Base-by-base conservation (phyloP, 2,113 vertebrate species). In the Lophochroa leadbeateri region DNA sequence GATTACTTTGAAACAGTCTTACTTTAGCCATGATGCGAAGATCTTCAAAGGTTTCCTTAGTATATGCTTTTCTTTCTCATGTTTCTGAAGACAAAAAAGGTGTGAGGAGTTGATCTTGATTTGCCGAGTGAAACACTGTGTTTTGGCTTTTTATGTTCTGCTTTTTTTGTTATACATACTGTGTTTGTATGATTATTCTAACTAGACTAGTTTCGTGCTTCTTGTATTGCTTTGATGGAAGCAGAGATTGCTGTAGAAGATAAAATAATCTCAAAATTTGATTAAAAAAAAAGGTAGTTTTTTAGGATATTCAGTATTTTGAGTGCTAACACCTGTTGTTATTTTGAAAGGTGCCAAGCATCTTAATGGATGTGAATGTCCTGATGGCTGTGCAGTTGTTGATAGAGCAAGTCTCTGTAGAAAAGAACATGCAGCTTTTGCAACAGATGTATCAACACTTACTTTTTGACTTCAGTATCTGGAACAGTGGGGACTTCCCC, bases 401-500 rank as follows among this genome's bases (percentile, higher is more conserved):
- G 94, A 99, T 99, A 60, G 99, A 99, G 91, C 99, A 99, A 97
- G 98, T 99, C 89, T 99, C 98, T 17, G 95, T 97, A 41, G 99
- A 99, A 97, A 99, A 99, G 98, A 99, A 99, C 95, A 77, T 96
- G 25, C 98, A 98, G 19, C 98, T 99, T 52, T 97, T 99, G 81
- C 99, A 99, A 79, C 99, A 99, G 96, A 98, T 99, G 94, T 98
- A 99, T 97, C 98, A 99, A 24, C 98, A 99, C 96, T 97, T 99
- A 65, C 99, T 99, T 43, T 99, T 99, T 98, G 99, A 99, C 96
- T 99, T 99, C 94, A 98, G 97, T 96, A 98, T 99, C 98, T 99
- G 99, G 99, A 99, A 99, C 97, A 99, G 98, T 90, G 99, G 99
- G 77, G 99, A 99, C 96, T 99, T 99, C 86, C 99, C 99, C 6